Evolutionary conservation across 2,888 invertebrate genomes (phyloP), one percentile per base, ranked within the genome.

Genomic region (Morpho helenor): DNA sequence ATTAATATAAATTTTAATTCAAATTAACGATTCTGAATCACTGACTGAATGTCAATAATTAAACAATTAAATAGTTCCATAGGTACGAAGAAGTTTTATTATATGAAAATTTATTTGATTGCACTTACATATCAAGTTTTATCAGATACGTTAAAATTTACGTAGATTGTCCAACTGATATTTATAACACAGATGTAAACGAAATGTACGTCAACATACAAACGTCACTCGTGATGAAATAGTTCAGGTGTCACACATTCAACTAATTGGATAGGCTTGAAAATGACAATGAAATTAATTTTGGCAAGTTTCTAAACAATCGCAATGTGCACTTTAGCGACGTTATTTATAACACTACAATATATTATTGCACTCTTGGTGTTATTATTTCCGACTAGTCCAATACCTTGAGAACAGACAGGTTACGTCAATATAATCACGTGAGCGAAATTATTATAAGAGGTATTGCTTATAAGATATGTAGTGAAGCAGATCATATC

Each of bases 261-360:
- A 62, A 65, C 66, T 66, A 66, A 68, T 69, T 67, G 71, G 71
- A 75, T 73, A 77, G 74, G 69, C 63, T 73, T 73, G 74, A 71
- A 75, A 73, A 77, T 75, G 70, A 78, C 77, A 76, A 76, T 77
- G 70, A 70, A 71, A 66, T 69, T 64, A 57, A 64, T 76, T 68
- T 79, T 81, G 80, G 81, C 81, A 79, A 67, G 68, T 64, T 64
- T 75, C 77, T 69, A 56, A 65, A 65, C 67, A 70, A 76, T 75
- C 71, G 63, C 65, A 64, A 56, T 61, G 62, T 67, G 65, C 64
- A 68, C 63, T 70, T 69, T 62, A 57, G 58, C 52, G 52, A 53
- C 57, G 61, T 66, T 65, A 64, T 64, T 64, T 63, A 64, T 65
- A 65, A 57, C 61, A 52, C 52, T 53, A 42, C 45, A 53, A 67